Base-by-base conservation (phyloP, 2,113 vertebrate species). In the Grus americana region DNA sequence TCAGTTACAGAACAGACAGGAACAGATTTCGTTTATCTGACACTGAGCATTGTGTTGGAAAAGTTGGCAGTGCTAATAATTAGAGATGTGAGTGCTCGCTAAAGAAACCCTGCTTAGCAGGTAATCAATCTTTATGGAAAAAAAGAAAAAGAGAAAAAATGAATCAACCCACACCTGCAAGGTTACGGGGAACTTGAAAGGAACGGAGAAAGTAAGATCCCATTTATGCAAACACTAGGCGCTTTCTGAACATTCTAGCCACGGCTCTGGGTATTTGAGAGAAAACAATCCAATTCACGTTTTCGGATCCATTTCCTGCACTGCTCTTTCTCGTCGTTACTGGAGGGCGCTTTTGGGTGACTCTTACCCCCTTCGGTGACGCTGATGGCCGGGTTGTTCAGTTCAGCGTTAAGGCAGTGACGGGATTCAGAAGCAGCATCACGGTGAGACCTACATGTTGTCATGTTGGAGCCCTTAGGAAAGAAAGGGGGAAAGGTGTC, bases 1-100 rank as follows among this genome's bases (percentile, higher is more conserved):
- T 98, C 98, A 91, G 96, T 98, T 98, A 98, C 98, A 95, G 97
- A 95, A 90, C 96, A 98, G 98, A 98, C 97, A 96, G 97, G 97
- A 95, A 74, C 97, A 97, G 97, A 98, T 98, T 98, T 97, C 92
- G 42, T 97, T 98, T 97, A 96, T 97, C 97, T 97, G 97, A 97
- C 97, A 97, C 97, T 91, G 95, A 93, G 94, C 96, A 97, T 98
- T 98, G 97, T 97, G 94, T 42, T 80, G 94, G 63, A 57, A 80
- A 82, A 91, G 94, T 94, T 96, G 97, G 97, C 96, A 96, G 87
- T 81, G 96, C 97, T 95, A 95, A 97, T 96, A 93, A 96, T 89
- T 89, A 92, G 94, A 95, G 97, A 96, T 87, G 95, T 59, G 91
- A 90, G 89, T 3, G 42, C 94, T 86, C 11, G 52, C 83, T 88